Evolutionary conservation across 2,888 invertebrate genomes (phyloP).

Genomic region (Girardia tigrina): DNA sequence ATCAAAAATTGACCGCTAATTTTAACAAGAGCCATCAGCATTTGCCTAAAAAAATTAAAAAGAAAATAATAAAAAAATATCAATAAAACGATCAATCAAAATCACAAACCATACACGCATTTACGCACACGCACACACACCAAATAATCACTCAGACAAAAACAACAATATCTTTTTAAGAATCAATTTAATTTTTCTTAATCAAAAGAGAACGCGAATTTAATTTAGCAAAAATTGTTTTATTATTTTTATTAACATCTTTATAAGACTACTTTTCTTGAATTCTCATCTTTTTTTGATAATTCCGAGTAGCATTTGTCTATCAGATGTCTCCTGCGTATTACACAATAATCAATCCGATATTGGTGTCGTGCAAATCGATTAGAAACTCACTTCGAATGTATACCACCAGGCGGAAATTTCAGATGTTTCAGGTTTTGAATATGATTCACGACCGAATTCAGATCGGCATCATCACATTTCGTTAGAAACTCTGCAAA

Average conservation of each 20-base stretch:
- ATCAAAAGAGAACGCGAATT: not conserved
- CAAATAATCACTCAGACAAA: too few relatives aligned
- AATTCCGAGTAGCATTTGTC: not conserved
- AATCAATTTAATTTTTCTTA: too few relatives aligned
- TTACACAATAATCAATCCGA: too few relatives aligned
- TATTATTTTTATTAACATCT: slow-evolving; percentile 12
- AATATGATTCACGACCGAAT: not conserved
- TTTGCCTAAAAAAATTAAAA: not conserved
- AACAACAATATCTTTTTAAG: too few relatives aligned
- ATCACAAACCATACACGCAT: too few relatives aligned
- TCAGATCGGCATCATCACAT: not conserved
- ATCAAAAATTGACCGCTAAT: too few relatives aligned
- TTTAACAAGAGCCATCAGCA: not conserved
- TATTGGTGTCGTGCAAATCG: too few relatives aligned
- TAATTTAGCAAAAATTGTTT: slow-evolving; percentile 3
- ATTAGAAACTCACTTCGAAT: not conserved
- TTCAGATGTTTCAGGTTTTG: not conserved
- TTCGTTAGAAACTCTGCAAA: not conserved
- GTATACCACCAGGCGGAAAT: not conserved
- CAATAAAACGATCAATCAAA: too few relatives aligned
- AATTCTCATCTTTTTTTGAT: not conserved
- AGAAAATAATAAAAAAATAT: not conserved
- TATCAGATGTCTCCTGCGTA: not conserved
- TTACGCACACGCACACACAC: too few relatives aligned
- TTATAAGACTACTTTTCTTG: slow-evolving; percentile 3